Percentiles rank a stretch among this genome's conserved stretches.
phyloP scores from a whole-genome alignment of 1,140 invertebrate genomes.

The Apis dorsata region DNA sequence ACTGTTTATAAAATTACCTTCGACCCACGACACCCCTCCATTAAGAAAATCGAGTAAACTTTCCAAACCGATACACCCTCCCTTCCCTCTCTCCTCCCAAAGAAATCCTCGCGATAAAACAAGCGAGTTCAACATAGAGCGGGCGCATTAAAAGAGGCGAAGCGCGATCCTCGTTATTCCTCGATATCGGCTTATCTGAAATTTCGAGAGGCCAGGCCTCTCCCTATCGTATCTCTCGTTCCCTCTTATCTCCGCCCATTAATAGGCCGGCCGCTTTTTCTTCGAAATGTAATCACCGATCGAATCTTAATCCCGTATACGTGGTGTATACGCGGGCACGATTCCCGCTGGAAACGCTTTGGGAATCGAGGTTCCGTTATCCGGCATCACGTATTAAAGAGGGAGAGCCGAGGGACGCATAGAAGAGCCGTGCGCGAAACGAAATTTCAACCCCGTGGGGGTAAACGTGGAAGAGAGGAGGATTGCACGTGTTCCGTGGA shows the following conservation, averaged over 20 bases:
- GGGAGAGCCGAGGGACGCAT: conserved; percentile 75
- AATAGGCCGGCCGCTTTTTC: conserved; percentile 46
- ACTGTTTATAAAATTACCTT: too few relatives aligned
- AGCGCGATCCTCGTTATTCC: conserved; percentile 32
- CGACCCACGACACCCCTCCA: neutral
- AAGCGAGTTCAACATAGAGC: neutral
- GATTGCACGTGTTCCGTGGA: too few relatives aligned
- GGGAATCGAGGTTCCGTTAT: conserved; percentile 69
- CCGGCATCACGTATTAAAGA: conserved; percentile 77
- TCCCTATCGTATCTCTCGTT: neutral
- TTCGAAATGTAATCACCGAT: conserved; percentile 47
- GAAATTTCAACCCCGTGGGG: neutral
- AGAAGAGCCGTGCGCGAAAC: conserved; percentile 48
- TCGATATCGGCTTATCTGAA: conserved; percentile 30
- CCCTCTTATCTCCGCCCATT: conserved; percentile 26
- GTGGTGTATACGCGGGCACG: too few relatives aligned
- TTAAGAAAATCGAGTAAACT: neutral
- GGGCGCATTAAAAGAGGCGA: conserved; percentile 14
- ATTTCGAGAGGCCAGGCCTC: conserved; percentile 13
- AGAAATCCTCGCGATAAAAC: neutral
- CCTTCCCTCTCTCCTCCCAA: neutral
- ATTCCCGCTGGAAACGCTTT: conserved; percentile 18
- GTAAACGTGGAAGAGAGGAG: too few relatives aligned
- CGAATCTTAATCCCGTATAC: conserved; percentile 45
- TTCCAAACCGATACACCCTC: neutral